Evolutionary conservation across 2,113 vertebrate genomes (phyloP).

Genomic region (Coracopsis vasa): DNA sequence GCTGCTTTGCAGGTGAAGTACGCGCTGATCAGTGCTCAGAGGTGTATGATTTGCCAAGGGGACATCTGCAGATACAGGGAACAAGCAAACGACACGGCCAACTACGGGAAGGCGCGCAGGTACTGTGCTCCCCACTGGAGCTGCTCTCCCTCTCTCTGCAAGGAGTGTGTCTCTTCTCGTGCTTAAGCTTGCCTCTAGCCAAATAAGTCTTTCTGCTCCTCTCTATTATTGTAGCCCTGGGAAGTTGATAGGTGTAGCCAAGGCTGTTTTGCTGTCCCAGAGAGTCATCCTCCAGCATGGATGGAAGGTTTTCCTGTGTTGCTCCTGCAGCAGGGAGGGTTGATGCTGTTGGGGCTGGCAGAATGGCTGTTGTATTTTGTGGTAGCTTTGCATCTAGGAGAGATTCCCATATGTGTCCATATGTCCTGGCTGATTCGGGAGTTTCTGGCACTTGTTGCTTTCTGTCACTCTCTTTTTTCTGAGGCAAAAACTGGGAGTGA

Average conservation of each 20-base stretch:
- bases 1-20: constrained; percentile 89
- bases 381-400: background rate
- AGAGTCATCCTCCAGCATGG: background rate
- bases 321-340: background rate
- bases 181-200: background rate
- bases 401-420: background rate
- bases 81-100: constrained; percentile 92
- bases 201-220: background rate
- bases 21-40: constrained; percentile 96
- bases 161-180: background rate
- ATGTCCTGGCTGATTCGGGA: background rate
- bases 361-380: background rate
- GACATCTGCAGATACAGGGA: constrained; percentile 96
- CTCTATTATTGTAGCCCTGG: background rate
- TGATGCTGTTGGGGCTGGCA: background rate
- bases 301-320: background rate
- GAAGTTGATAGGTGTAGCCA: background rate
- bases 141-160: background rate
- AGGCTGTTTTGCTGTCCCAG: background rate
- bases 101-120: constrained; percentile 98
- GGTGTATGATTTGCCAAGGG: constrained; percentile 97
- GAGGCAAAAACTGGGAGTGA: background rate
- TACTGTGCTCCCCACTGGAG: constrained; percentile 45
- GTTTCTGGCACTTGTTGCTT: background rate
- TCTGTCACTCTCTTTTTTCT: background rate